phyloP scores from a whole-genome alignment of 2,888 invertebrate species.

The Rotaria magnacalcarata region DNA sequence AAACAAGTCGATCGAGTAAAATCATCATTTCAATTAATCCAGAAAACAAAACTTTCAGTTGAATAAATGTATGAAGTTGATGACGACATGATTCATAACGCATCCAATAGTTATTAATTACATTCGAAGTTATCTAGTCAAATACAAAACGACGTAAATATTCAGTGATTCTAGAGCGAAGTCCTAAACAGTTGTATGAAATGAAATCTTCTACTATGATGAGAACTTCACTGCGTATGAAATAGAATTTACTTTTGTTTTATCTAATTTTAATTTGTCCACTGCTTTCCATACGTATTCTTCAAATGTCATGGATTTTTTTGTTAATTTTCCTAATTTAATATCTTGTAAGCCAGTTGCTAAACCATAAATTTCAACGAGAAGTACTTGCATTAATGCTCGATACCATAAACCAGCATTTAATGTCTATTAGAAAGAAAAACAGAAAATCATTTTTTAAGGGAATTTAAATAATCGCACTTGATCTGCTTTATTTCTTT shows the following conservation, averaged over 20 bases:
- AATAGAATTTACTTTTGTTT: constrained; percentile 10
- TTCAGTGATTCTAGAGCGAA: too few relatives aligned
- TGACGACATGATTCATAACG: background rate
- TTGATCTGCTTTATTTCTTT: constrained; percentile 11
- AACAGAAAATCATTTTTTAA: too few relatives aligned
- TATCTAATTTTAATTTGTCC: constrained; percentile 41
- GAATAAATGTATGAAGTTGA: constrained; percentile 40
- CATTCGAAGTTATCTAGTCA: constrained; percentile 18
- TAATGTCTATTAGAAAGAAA: constrained; percentile 1
- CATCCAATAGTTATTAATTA: constrained; percentile 30
- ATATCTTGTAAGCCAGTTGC: constrained; percentile 10
- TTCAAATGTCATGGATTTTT: background rate
- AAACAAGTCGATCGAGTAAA: constrained; percentile 42
- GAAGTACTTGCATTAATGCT: constrained; percentile 40
- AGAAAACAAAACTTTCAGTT: constrained; percentile 42
- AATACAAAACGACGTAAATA: too few relatives aligned
- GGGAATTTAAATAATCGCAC: background rate
- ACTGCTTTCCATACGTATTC: constrained; percentile 45
- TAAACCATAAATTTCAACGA: constrained; percentile 33
- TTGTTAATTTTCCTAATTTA: background rate
- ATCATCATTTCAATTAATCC: constrained; percentile 43
- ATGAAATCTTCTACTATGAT: too few relatives aligned
- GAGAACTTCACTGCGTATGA: too few relatives aligned
- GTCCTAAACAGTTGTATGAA: too few relatives aligned
- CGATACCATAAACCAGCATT: constrained; percentile 45